These are phyloP conservation scores for Anneissia japonica DNA, from an alignment of 35 echinoderm and acorn worm species.

Conservation along the genomic window DNA sequence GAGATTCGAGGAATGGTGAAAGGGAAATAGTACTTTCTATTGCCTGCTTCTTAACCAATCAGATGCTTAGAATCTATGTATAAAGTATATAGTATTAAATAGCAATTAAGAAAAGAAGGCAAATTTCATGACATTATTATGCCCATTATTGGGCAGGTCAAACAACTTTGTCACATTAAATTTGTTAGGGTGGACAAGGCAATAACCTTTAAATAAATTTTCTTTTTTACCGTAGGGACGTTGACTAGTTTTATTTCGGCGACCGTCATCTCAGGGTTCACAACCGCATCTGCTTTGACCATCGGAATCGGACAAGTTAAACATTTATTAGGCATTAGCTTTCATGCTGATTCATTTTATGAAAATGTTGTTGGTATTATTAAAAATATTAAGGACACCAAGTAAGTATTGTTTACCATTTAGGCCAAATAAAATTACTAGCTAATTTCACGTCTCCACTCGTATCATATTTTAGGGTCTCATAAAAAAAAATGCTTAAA, in stretches of 20 bases:
- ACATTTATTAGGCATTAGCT: constrained; percentile 70
- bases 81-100: no score
- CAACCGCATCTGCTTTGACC: constrained; percentile 78
- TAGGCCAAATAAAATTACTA: neutral
- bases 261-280: constrained; percentile 85
- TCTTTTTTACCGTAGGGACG: constrained; percentile 39
- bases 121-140: no score
- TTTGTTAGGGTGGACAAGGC: no score
- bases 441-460: neutral
- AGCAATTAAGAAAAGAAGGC: no score
- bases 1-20: no score
- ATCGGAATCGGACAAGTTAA: constrained; percentile 86
- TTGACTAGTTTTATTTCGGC: constrained; percentile 89
- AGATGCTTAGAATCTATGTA: no score
- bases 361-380: constrained; percentile 43
- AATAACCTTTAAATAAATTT: no score
- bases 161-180: no score
- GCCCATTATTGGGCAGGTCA: no score
- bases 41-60: no score
- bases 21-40: no score
- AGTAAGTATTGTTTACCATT: constrained; percentile 44
- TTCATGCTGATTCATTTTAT: constrained; percentile 47
- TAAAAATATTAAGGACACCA: constrained; percentile 57
- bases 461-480: neutral
- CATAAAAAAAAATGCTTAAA: neutral